These are phyloP conservation scores for Microcebus tavaratra DNA, from an alignment of 2,113 vertebrate genomes.

Conservation along the genomic window DNA sequence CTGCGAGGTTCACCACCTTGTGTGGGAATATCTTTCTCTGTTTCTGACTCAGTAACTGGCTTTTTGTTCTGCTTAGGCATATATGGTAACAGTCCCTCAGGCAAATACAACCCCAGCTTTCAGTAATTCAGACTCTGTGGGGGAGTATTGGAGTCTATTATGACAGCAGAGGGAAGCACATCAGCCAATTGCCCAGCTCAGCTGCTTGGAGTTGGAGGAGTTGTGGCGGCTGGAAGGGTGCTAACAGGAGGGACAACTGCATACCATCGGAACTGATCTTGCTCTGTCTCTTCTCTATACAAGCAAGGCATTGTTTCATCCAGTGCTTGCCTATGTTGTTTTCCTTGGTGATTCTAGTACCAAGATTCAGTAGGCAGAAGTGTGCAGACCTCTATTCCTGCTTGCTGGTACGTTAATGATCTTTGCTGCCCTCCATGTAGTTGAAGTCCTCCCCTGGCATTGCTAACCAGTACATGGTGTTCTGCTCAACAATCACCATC, in stretches of 20 bases:
- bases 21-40: neutral
- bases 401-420: neutral
- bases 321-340: neutral
- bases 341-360: neutral
- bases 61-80: neutral
- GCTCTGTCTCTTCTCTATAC: neutral
- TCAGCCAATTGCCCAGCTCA: neutral
- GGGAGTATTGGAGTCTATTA: accelerated
- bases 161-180: neutral
- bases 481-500: neutral
- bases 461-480: neutral
- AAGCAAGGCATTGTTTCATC: neutral
- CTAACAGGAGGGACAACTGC: neutral
- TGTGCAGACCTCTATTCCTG: neutral
- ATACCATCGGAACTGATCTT: neutral
- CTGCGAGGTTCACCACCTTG: neutral
- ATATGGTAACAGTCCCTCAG: too few species aligned
- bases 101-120: neutral
- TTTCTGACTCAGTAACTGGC: neutral
- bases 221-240: too few species aligned
- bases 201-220: accelerated
- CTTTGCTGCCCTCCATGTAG: neutral
- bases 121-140: neutral
- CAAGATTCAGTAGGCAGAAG: neutral
- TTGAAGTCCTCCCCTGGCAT: neutral